Evolutionary conservation across 2,113 vertebrate genomes (phyloP).

Genomic region (Mungos mungo): DNA sequence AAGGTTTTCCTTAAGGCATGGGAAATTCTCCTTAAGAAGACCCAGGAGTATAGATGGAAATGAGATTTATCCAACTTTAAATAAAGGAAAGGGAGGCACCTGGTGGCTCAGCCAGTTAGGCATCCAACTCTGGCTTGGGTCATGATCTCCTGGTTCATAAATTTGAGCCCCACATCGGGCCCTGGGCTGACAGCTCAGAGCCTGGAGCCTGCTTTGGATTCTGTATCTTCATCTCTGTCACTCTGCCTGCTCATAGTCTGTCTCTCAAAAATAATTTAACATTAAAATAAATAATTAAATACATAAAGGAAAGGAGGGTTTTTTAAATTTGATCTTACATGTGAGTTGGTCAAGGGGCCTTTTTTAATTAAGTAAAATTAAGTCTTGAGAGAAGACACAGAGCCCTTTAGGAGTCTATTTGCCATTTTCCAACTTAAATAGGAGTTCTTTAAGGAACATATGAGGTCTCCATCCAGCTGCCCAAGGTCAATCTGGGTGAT

Average conservation of each 20-base stretch:
- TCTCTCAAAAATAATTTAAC: too few relatives aligned
- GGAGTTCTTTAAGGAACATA: background rate
- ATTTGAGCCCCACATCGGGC: too few relatives aligned
- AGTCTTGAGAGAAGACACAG: background rate
- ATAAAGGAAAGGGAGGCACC: background rate
- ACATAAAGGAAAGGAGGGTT: too few relatives aligned
- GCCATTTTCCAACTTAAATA: background rate
- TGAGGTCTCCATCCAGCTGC: background rate
- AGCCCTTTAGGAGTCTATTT: background rate
- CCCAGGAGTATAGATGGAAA: too few relatives aligned
- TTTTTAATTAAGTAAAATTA: background rate
- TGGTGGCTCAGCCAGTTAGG: too few relatives aligned
- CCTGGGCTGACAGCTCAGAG: too few relatives aligned
- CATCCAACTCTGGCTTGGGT: too few relatives aligned
- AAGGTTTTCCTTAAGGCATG: background rate
- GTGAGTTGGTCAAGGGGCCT: background rate
- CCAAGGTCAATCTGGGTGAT: background rate
- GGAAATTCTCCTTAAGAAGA: background rate
- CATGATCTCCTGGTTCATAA: too few relatives aligned
- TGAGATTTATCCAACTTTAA: background rate
- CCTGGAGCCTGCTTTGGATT: too few relatives aligned
- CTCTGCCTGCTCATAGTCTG: too few relatives aligned
- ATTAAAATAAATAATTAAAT: too few relatives aligned
- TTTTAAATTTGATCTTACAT: background rate
- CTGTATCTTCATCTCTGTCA: too few relatives aligned